A percentile compares a stretch with the other conserved stretches of the same genome.
These are phyloP conservation scores for Agapornis roseicollis DNA, from an alignment of 2,113 vertebrate species.

Conservation along the genomic window DNA sequence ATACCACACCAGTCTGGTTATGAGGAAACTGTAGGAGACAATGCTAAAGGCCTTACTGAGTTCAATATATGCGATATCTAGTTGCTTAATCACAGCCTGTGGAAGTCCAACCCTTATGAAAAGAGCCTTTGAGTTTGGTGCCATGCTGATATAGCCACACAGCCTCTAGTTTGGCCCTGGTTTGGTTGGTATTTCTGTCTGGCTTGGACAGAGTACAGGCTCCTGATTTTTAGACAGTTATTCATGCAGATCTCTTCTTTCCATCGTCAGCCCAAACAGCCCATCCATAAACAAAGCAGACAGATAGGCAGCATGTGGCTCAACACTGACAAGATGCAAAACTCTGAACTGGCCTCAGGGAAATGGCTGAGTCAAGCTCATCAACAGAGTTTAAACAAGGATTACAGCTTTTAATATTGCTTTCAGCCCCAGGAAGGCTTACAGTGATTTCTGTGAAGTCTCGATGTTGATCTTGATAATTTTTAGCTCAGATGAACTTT, in stretches of 20 bases:
- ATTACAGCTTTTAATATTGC: slow-evolving; percentile 14
- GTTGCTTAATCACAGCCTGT: not conserved
- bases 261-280: not conserved
- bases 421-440: not conserved
- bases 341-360: not conserved
- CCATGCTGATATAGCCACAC: not conserved
- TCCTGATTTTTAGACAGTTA: not conserved
- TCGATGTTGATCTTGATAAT: not conserved
- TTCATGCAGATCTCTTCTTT: not conserved
- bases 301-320: not conserved
- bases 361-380: not conserved
- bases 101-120: not conserved
- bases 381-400: slow-evolving; percentile 4
- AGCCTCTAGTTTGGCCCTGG: not conserved
- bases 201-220: not conserved
- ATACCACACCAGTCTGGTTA: not conserved
- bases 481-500: slow-evolving; percentile 43
- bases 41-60: not conserved
- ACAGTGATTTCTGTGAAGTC: not conserved
- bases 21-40: not conserved
- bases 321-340: not conserved
- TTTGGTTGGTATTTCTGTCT: slow-evolving; percentile 31
- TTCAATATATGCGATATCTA: not conserved
- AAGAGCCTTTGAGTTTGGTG: not conserved
- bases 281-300: not conserved